phyloP scores from a whole-genome alignment of 2,888 invertebrate genomes.

The Catocala fraxini region DNA sequence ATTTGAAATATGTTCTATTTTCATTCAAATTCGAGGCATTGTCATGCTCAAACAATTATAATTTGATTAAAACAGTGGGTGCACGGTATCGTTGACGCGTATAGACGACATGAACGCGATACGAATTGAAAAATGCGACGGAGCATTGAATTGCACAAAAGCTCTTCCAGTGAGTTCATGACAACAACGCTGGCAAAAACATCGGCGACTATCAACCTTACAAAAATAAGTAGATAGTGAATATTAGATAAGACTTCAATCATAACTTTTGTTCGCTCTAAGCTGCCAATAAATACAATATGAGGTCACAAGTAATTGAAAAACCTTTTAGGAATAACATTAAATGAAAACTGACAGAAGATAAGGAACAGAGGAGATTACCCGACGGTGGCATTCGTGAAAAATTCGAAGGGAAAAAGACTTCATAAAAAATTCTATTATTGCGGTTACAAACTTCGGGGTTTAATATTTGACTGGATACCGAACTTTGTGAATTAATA shows the following conservation, averaged over 20 bases:
- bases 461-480: conserved; percentile 26
- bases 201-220: conserved; percentile 27
- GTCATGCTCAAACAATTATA: conserved; percentile 8
- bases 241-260: conserved; percentile 10
- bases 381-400: not conserved
- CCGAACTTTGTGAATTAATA: conserved; percentile 30
- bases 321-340: not conserved
- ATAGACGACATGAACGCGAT: conserved; percentile 4
- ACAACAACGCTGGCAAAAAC: not conserved
- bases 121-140: conserved; percentile 30
- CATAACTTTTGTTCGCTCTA: not conserved
- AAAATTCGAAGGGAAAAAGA: not conserved
- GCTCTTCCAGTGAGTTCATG: conserved; percentile 20
- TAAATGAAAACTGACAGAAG: not conserved
- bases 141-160: conserved; percentile 35
- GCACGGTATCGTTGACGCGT: not conserved
- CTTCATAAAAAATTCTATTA: conserved; percentile 25
- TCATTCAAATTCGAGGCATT: not conserved
- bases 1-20: not conserved
- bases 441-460: conserved; percentile 18
- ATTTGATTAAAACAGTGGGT: conserved; percentile 11
- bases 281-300: too few species aligned
- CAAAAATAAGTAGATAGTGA: not conserved
- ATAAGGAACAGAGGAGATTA: conserved; percentile 5
- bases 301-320: not conserved